Evolutionary conservation across 1,140 invertebrate genomes (phyloP).

Genomic region (Maniola jurtina): DNA sequence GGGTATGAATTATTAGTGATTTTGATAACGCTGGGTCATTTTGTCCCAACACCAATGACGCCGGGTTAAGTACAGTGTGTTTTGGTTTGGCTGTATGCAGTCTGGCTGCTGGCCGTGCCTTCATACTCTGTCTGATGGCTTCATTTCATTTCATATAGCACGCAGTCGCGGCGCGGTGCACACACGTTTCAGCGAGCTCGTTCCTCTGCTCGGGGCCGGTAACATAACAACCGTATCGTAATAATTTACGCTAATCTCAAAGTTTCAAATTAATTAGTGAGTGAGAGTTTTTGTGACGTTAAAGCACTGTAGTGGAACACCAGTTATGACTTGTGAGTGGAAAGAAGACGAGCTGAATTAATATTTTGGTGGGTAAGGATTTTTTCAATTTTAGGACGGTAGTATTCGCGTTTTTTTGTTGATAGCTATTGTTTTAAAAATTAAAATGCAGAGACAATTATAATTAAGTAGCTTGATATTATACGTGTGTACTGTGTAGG

Average conservation of each 20-base stretch:
- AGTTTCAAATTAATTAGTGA: constrained; percentile 52
- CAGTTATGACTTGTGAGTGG: constrained; percentile 39
- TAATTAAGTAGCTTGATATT: too few relatives aligned
- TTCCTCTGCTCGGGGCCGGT: not conserved
- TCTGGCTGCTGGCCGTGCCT: not conserved
- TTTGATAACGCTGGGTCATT: too few relatives aligned
- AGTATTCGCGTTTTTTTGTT: not conserved
- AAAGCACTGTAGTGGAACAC: constrained; percentile 46
- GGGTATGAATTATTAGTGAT: too few relatives aligned
- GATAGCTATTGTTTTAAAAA: not conserved
- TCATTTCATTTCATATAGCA: constrained; percentile 31
- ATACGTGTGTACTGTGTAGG: too few relatives aligned
- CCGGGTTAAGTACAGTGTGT: too few relatives aligned
- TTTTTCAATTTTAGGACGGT: not conserved
- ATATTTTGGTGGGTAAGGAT: constrained; percentile 37
- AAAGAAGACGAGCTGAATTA: constrained; percentile 29
- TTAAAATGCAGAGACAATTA: not conserved
- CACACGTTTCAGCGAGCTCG: not conserved
- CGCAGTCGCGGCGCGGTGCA: constrained; percentile 28
- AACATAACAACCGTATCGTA: constrained; percentile 34
- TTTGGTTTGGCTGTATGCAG: not conserved
- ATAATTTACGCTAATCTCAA: constrained; percentile 39
- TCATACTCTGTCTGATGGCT: not conserved
- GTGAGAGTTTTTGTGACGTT: constrained; percentile 57
- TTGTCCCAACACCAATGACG: too few relatives aligned